A percentile compares a stretch with the other conserved stretches of the same genome.
Conservation (phyloP, 2,113 vertebrate species). For the Microcebus jonahi region DNA sequence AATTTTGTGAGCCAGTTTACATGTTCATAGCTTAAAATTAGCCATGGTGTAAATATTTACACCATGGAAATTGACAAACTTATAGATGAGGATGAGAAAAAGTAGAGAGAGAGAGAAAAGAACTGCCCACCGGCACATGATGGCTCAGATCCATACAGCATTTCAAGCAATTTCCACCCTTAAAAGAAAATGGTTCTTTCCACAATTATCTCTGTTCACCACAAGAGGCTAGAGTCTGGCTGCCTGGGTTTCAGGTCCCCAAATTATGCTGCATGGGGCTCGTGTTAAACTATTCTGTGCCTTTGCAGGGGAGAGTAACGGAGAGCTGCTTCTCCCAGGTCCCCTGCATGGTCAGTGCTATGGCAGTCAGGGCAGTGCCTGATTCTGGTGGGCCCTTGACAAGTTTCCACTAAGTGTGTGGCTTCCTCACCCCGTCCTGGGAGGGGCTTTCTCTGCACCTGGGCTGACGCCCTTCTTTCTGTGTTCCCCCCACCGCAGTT, state of each 20-base stretch:
- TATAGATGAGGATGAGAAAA: neutral
- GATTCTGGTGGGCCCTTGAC: neutral
- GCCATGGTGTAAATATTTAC: neutral
- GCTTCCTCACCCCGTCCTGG: rapidly evolving
- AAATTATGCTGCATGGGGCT: neutral
- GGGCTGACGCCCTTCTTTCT: neutral
- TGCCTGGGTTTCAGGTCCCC: neutral
- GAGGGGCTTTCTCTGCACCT: neutral
- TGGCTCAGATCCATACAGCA: neutral
- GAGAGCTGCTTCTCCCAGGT: neutral
- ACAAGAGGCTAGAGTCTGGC: neutral
- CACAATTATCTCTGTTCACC: neutral
- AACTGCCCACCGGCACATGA: neutral
- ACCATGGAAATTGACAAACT: neutral
- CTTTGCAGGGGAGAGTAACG: neutral
- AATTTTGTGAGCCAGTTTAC: neutral
- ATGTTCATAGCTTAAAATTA: neutral
- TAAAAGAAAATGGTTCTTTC: neutral
- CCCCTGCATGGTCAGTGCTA: neutral
- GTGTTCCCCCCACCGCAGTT: constrained; percentile 56
- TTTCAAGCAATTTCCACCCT: neutral
- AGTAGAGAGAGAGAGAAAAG: neutral
- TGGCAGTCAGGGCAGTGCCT: too few relatives aligned
- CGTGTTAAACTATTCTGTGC: neutral
- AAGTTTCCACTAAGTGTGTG: neutral